phyloP scores from a whole-genome alignment of 2,797 vertebrate genomes.

The Sebastes oblongus region DNA sequence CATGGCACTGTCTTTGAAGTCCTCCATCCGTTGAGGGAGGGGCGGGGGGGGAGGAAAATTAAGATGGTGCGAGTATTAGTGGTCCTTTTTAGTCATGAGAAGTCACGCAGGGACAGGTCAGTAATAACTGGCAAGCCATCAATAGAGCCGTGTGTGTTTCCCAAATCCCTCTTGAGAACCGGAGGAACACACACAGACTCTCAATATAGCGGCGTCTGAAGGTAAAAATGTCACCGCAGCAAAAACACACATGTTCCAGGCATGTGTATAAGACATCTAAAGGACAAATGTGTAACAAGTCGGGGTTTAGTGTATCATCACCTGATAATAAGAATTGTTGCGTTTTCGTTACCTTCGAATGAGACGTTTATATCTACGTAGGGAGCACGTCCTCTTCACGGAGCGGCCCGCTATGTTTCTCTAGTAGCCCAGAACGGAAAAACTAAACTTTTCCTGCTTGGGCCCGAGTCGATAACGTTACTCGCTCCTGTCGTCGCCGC shows the following conservation, averaged over 20 bases:
- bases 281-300: neutral
- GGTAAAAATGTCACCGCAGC: slow-evolving; percentile 22
- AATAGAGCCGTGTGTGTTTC: slow-evolving; percentile 48
- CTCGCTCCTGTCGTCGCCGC: no score
- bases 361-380: no score
- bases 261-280: neutral
- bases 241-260: neutral
- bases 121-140: slow-evolving; percentile 64
- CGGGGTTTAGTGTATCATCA: no score
- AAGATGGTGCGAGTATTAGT: slow-evolving; percentile 25
- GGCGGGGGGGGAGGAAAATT: slow-evolving; percentile 14
- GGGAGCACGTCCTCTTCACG: no score
- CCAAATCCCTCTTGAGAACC: slow-evolving; percentile 32
- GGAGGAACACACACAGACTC: slow-evolving; percentile 6
- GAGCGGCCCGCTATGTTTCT: no score
- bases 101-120: slow-evolving; percentile 50
- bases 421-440: no score
- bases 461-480: no score
- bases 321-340: no score
- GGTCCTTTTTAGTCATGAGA: slow-evolving; percentile 56
- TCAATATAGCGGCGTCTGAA: slow-evolving; percentile 21
- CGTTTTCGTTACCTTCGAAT: no score
- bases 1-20: slow-evolving; percentile 52
- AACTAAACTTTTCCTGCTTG: no score
- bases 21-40: neutral